Evolutionary conservation across 2,888 invertebrate species (phyloP), one percentile per base, ranked within the genome.

Genomic region (Dexiosoma caninum): DNA sequence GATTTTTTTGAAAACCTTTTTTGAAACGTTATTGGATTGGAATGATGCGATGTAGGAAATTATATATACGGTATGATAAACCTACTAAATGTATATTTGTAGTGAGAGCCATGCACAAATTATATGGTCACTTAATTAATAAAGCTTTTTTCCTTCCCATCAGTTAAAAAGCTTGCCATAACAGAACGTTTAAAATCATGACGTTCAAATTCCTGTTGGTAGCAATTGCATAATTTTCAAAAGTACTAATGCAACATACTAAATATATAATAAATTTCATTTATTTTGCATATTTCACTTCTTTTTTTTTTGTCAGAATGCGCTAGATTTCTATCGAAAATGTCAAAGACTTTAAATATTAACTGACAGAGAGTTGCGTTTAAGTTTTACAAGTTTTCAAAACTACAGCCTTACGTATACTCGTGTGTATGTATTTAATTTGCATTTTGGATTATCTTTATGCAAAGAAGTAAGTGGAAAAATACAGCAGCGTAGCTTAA

Each of bases 311-410:
- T 6, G 46, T 46, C 46, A 62, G 51, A 57, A 67, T 67, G 23
- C 32, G 37, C 40, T 14, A 70, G 77, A 77, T 77, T 53, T 49
- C 14, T 64, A 69, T 76, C 60, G 30, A 60, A 69, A 69, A 55
- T 55, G 55, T 46, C 53, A 76, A 1, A 64, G 30, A 46, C 35
- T 16, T 53, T 2, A 19, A 57, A 59, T 32, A 40, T n/a, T 21
- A 74, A 32, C 30, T 57, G 57, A 57, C 49, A 66, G 35, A 62
- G 57, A 40, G 10, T 37, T 40, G 37, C 19, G 49, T 49, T 59
- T 40, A 32, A 59, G 23, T 23, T 51, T 66, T 59, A 57, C 7
- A 32, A 27, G 27, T 23, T 59, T 32, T 46, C 7, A 23, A 46
- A 23, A 70, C 9, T 30, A 10, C 32, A 46, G 9, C 40, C 30